Base-by-base conservation (phyloP, 2,888 invertebrate genomes). In the Mythimna albipuncta region DNA sequence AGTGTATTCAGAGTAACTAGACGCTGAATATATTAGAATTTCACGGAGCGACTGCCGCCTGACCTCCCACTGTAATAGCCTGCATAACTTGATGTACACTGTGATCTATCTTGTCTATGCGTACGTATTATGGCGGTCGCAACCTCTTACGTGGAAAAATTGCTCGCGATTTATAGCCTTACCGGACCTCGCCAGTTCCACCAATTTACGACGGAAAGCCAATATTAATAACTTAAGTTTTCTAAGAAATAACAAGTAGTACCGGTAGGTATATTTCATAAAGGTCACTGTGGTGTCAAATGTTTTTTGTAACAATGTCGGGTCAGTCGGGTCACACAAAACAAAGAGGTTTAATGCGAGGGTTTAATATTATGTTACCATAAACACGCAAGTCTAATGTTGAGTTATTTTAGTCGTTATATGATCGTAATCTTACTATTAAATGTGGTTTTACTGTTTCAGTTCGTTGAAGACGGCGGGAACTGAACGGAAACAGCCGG, bases 321-420 rank as follows among this genome's bases (percentile, higher is more conserved):
- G 82, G 82, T 82, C 82, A 72, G 59, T 26, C 16, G 61, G 79
- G 82, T 82, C 83, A 82, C 69, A 67, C 26, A 63, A 67, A 83
- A 81, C 72, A 83, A 77, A 83, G 75, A 75, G 71, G 55, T 70
- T 81, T 70, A 70, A 77, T 81, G 77, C 41, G 52, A 59, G 35
- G 41, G 55, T 65, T 79, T 82, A 70, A 79, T 66, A 73, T 73
- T 69, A 63, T 69, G 72, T 68, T 65, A 58, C 70, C 63, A 80
- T 82, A 82, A 84, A 84, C 84, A 84, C 84, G 84, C 84, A 82
- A 73, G 72, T 75, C 7, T 67, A 61, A 52, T 65, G 73, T 72
- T 19, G 26, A 77, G 64, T 64, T 77, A 79, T 79, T 82, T 79
- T 69, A 3, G 68, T 74, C 26, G 75, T 62, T 26, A 50, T 70